Percentiles rank a stretch among this genome's conserved stretches.
Conservation (phyloP, 2,113 vertebrate genomes). For the Coreoperca whiteheadi region DNA sequence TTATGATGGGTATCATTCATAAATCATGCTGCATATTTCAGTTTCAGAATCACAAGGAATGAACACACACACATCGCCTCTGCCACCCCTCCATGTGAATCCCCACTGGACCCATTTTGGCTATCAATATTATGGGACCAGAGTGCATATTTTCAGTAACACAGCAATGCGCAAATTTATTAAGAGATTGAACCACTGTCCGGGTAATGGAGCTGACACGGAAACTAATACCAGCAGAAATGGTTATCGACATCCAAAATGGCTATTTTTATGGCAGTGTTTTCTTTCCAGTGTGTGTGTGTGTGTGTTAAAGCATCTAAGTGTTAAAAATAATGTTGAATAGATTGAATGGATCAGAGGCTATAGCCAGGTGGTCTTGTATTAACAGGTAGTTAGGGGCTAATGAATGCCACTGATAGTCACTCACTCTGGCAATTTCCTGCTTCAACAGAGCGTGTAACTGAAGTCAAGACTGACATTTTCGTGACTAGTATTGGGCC, state of each 20-base stretch:
- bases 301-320: conserved; percentile 3
- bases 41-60: conserved; percentile 43
- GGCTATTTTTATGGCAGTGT: conserved; percentile 23
- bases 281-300: conserved; percentile 2
- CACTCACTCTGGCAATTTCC: conserved; percentile 92
- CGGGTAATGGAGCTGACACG: conserved; percentile 41
- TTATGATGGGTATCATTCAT: conserved; percentile 71
- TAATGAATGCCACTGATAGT: conserved; percentile 86
- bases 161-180: conserved; percentile 46
- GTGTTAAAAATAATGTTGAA: conserved; percentile 39
- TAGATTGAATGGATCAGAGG: conserved; percentile 80
- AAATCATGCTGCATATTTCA: conserved; percentile 63
- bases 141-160: conserved; percentile 55
- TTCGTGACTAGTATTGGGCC: conserved; percentile 99
- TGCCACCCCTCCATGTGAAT: conserved; percentile 22
- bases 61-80: not conserved
- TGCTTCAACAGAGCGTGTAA: conserved; percentile 99
- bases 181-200: conserved; percentile 41
- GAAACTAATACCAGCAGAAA: conserved; percentile 58
- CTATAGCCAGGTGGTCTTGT: conserved; percentile 81
- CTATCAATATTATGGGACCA: conserved; percentile 37
- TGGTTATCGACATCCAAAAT: conserved; percentile 53
- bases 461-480: conserved; percentile 99
- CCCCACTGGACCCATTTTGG: conserved; percentile 34
- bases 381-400: conserved; percentile 83